Percentiles rank a stretch among this genome's conserved stretches.
Conservation (phyloP, 1,140 invertebrate species). For the Camponotus pennsylvanicus region DNA sequence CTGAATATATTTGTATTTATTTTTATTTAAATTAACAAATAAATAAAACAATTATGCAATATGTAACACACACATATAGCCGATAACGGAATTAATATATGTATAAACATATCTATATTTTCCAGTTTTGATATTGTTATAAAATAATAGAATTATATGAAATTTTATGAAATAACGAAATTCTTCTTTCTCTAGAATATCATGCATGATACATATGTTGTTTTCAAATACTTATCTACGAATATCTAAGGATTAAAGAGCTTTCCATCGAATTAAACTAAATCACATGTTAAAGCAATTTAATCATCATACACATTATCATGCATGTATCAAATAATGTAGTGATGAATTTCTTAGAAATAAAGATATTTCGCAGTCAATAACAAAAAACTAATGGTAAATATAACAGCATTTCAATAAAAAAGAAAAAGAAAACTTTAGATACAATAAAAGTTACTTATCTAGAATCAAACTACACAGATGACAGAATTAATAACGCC, state of each 20-base stretch:
- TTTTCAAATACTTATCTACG: neutral
- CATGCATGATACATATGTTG: neutral
- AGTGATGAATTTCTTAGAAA: slow-evolving; percentile 18
- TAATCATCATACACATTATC: slow-evolving; percentile 15
- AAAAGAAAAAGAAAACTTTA: slow-evolving; percentile 33
- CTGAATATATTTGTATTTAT: neutral
- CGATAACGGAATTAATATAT: slow-evolving; percentile 5
- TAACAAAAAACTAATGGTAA: slow-evolving; percentile 30
- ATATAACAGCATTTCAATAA: slow-evolving; percentile 27
- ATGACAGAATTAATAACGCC: slow-evolving; percentile 12
- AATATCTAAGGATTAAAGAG: slow-evolving; percentile 31
- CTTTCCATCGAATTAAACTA: slow-evolving; percentile 28
- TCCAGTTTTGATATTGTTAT: neutral
- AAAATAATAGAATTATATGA: neutral
- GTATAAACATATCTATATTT: neutral
- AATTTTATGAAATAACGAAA: too few species aligned
- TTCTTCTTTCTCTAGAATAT: neutral
- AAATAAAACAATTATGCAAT: slow-evolving; percentile 3
- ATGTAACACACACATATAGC: neutral
- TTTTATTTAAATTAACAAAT: slow-evolving; percentile 10
- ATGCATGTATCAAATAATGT: too few species aligned
- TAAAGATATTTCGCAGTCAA: slow-evolving; percentile 37
- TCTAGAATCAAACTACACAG: slow-evolving; percentile 36
- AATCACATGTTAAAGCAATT: slow-evolving; percentile 49
- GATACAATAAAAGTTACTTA: slow-evolving; percentile 47